Base-by-base conservation (phyloP, 92 coral and sea anemone species). In the Muricea muricata region DNA sequence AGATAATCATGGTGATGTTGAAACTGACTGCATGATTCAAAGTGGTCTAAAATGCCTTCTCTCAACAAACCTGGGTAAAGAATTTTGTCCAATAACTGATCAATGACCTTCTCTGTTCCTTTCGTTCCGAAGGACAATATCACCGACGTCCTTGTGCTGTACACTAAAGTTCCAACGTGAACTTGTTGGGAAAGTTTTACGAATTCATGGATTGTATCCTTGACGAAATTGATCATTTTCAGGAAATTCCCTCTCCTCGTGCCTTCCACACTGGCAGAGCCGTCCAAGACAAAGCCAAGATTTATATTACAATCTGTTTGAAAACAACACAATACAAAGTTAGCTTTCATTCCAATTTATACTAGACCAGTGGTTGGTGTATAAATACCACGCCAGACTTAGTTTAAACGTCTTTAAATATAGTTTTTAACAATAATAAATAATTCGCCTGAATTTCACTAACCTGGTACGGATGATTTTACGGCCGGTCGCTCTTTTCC, bases 251-350 rank as follows among this genome's bases (percentile, higher is more conserved):
- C 86, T 3, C 61, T 66, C 54, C 78, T 86, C 6, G 50, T 77
- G 45, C 97, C 92, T 52, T 91, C 87, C 30, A 92, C 87, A 2
- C 96, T 81, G 0, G 98, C 89, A 17, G 94, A 90, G 67, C 99
- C 94, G 79, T 97, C 99, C 56, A 97, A 68, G 15, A 93, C 91
- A 6, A 97, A 93, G 13, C 97, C 98, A 40, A 97, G 94, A 52
- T 97, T 94, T n/a, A 97, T 93, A 25, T 39, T 67, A 32, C 99
- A 97, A 6, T 66, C 98, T 95, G 55, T 52, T 52, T 23, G 20
- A 52, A 52, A 18, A 0, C 60, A 52, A 20, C 20, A 1, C 18
- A 20, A 1, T 6, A 45, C 28, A 47, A 66, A 6, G 42, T 11
- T 31, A 17, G 40, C 20, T 57, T 3, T n/a, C n/a, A n/a, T n/a